Percentiles rank a stretch among this genome's conserved stretches.
Conservation (phyloP, 2,888 invertebrate species). For the Periphyllus acericola region DNA sequence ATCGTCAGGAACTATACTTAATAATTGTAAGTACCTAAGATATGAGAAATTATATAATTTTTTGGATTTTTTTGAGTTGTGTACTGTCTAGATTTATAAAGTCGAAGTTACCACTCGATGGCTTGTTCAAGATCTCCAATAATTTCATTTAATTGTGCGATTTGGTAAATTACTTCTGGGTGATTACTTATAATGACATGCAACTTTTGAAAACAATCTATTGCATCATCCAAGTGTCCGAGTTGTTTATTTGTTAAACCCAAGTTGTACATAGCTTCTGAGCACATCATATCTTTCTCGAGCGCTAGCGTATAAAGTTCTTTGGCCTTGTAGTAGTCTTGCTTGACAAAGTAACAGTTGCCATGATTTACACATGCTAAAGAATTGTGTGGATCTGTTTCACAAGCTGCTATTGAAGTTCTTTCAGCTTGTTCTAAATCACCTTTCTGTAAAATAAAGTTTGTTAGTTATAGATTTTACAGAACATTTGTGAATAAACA, state of each 20-base stretch:
- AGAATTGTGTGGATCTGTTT: constrained; percentile 81
- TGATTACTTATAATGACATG: constrained; percentile 77
- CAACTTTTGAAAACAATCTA: constrained; percentile 83
- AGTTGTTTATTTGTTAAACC: constrained; percentile 62
- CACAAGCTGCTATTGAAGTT: constrained; percentile 79
- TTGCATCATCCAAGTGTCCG: constrained; percentile 76
- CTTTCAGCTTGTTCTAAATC: constrained; percentile 81
- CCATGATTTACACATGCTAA: constrained; percentile 87
- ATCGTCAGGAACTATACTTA: constrained; percentile 88
- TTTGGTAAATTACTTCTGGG: constrained; percentile 81
- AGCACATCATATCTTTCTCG: constrained; percentile 81
- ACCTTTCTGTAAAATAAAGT: constrained; percentile 73
- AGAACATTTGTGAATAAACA: constrained; percentile 62
- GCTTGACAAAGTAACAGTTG: constrained; percentile 78
- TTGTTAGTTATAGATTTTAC: neutral
- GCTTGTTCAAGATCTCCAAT: constrained; percentile 74
- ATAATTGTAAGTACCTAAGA: constrained; percentile 77
- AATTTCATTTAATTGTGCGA: constrained; percentile 81
- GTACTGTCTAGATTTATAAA: too few relatives aligned
- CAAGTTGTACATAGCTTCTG: constrained; percentile 86
- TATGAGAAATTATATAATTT: neutral
- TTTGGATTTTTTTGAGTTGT: neutral
- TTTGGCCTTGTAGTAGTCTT: constrained; percentile 77
- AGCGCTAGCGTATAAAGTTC: constrained; percentile 80
- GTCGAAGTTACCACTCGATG: constrained; percentile 71